Conservation (phyloP, 2,113 vertebrate genomes). For the Girardinichthys multiradiatus region DNA sequence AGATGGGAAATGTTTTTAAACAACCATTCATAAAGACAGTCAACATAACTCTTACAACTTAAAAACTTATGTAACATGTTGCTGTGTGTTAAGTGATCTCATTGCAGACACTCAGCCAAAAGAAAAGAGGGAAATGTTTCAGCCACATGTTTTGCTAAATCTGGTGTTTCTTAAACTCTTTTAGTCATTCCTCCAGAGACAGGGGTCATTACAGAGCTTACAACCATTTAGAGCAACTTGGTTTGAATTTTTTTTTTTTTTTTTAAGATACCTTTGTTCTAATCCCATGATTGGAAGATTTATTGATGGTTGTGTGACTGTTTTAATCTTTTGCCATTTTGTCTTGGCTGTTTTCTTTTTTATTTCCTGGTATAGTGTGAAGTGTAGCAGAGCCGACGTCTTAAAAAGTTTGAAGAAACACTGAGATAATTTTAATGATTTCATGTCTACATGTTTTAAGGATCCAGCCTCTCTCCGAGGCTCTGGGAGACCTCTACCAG, state of each 20-base stretch:
- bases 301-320: slow-evolving; percentile 20
- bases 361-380: neutral
- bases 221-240: neutral
- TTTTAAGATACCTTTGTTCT: neutral
- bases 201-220: neutral
- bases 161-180: neutral
- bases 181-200: neutral
- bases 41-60: slow-evolving; percentile 13
- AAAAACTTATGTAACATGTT: slow-evolving; percentile 30
- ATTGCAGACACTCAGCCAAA: slow-evolving; percentile 28
- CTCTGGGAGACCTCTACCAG: slow-evolving; percentile 83
- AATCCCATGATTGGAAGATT: slow-evolving; percentile 33
- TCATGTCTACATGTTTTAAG: slow-evolving; percentile 60
- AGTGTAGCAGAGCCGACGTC: neutral
- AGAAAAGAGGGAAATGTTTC: slow-evolving; percentile 35
- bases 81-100: slow-evolving; percentile 46
- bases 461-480: slow-evolving; percentile 84
- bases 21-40: slow-evolving; percentile 7
- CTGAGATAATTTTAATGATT: slow-evolving; percentile 10
- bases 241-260: neutral
- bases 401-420: neutral
- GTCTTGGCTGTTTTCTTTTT: slow-evolving; percentile 8
- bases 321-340: slow-evolving; percentile 23
- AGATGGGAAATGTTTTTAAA: neutral
- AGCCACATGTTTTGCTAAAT: slow-evolving; percentile 16